These are phyloP conservation scores for Drosophila santomea DNA, from an alignment of 1,140 invertebrate genomes.

Conservation along the genomic window DNA sequence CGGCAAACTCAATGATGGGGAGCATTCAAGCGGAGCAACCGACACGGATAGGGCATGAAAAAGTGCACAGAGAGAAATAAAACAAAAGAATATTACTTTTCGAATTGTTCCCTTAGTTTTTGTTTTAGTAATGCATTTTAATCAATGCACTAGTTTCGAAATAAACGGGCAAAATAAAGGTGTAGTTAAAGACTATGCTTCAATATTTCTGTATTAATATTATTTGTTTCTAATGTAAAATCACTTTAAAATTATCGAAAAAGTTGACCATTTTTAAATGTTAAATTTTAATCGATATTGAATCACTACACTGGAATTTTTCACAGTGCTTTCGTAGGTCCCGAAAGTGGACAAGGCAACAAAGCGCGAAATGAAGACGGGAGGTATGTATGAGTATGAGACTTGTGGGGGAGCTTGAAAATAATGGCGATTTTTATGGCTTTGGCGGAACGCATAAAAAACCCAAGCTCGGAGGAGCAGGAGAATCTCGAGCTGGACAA, in stretches of 20 bases:
- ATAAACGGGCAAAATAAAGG: no score
- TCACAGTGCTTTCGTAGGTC: not conserved
- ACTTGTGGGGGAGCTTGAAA: conserved; percentile 48
- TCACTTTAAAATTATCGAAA: no score
- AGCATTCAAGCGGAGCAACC: conserved; percentile 23
- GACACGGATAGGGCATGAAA: conserved; percentile 27
- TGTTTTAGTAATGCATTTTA: no score
- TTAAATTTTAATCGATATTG: no score
- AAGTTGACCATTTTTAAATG: not conserved
- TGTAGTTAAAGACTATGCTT: no score
- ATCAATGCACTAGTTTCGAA: not conserved
- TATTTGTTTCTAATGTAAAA: no score
- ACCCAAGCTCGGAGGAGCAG: conserved; percentile 35
- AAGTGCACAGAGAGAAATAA: conserved; percentile 10
- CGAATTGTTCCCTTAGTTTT: no score
- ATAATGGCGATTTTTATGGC: conserved; percentile 74
- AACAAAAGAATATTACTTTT: not conserved
- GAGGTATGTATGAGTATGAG: not conserved
- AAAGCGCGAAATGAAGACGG: conserved; percentile 53
- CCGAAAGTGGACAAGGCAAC: conserved; percentile 50
- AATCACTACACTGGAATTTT: conserved; percentile 1
- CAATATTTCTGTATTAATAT: no score
- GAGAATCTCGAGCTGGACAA: conserved; percentile 39
- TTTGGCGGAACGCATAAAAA: conserved; percentile 71
- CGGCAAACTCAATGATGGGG: conserved; percentile 47